Conservation (phyloP, 92 coral and sea anemone genomes). For the Hydrozoanthus gracilis region DNA sequence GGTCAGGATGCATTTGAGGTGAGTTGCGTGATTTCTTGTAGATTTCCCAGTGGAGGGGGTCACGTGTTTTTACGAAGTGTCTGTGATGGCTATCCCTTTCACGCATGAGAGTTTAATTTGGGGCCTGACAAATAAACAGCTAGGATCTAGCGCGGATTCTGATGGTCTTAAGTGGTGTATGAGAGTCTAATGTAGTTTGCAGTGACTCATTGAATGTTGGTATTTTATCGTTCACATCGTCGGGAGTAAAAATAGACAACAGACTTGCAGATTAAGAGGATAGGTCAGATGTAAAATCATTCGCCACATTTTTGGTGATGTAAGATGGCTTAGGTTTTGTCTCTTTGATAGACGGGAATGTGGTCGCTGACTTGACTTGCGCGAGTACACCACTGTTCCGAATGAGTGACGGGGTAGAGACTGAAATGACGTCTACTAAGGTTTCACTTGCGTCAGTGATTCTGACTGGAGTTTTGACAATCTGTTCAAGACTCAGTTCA, state of each 20-base stretch:
- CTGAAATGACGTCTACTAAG: not conserved
- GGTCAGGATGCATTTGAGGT: not conserved
- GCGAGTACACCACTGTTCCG: constrained; percentile 20
- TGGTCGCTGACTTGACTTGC: not conserved
- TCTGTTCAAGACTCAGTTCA: constrained; percentile 39
- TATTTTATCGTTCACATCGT: not conserved
- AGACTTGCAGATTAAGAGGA: not conserved
- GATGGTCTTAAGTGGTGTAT: constrained; percentile 44
- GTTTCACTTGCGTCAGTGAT: not conserved
- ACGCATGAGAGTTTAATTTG: not conserved
- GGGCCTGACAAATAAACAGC: constrained; percentile 29
- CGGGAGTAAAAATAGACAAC: too few relatives aligned
- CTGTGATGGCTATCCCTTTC: not conserved
- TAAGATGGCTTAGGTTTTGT: constrained; percentile 13
- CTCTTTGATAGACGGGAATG: not conserved
- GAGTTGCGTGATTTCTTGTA: not conserved
- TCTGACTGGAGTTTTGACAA: not conserved
- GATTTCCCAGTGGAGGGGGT: not conserved
- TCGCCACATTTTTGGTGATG: not conserved
- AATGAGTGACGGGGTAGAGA: not conserved
- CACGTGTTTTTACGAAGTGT: not conserved
- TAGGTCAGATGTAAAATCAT: not conserved
- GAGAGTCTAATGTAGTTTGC: constrained; percentile 13
- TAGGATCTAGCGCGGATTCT: constrained; percentile 25
- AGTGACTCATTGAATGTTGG: constrained; percentile 23